A percentile compares a stretch with the other conserved stretches of the same genome.
These are phyloP conservation scores for Atherinosoma microstoma DNA, from an alignment of 2,797 vertebrate genomes.

Conservation along the genomic window DNA sequence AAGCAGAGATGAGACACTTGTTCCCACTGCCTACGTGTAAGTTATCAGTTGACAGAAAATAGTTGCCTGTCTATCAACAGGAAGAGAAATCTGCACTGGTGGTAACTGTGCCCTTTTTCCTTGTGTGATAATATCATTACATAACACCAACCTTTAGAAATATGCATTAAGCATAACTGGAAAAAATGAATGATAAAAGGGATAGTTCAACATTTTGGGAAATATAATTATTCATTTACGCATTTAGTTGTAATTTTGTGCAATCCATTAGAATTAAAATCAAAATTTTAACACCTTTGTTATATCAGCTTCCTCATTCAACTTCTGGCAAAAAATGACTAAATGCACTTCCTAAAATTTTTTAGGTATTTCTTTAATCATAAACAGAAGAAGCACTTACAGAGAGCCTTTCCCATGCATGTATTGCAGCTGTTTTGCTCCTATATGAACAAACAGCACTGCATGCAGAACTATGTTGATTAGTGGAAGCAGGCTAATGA, in stretches of 20 bases:
- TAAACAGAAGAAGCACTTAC: not conserved
- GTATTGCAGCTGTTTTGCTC: not conserved
- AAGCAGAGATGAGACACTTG: constrained; percentile 15
- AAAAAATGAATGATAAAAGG: not conserved
- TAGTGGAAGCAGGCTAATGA: constrained; percentile 51
- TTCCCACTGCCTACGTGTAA: constrained; percentile 7
- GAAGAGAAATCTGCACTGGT: not conserved
- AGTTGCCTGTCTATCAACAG: constrained; percentile 3
- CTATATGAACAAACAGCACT: constrained; percentile 1
- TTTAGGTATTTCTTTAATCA: not conserved
- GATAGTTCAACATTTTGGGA: not conserved
- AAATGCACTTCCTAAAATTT: not conserved
- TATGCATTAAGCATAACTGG: not conserved
- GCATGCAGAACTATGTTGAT: constrained; percentile 24
- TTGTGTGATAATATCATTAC: not conserved
- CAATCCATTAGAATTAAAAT: not conserved
- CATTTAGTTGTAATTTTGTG: not conserved
- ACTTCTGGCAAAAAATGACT: not conserved
- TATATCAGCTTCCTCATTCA: not conserved
- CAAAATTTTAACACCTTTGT: too few species aligned
- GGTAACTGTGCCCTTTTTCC: not conserved
- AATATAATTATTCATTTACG: not conserved
- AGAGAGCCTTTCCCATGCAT: constrained; percentile 21
- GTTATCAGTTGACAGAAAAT: constrained; percentile 32
- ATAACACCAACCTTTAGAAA: not conserved